Conservation (phyloP, 2,888 invertebrate species). For the Leucania comma region DNA sequence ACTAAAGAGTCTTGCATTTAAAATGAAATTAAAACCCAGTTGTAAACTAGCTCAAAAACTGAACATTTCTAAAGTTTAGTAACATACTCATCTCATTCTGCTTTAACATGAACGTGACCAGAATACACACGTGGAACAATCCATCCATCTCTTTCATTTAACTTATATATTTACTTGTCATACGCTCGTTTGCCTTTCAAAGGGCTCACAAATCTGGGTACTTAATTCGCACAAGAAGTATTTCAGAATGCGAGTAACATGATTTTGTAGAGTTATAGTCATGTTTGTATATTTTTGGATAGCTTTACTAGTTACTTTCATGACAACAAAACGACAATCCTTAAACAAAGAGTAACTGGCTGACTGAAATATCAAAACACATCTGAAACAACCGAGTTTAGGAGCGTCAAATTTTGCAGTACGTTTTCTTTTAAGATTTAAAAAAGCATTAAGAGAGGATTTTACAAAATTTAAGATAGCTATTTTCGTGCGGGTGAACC, state of each 20-base stretch:
- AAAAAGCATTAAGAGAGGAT: no score
- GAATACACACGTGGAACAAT: constrained; percentile 35
- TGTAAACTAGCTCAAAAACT: constrained; percentile 9
- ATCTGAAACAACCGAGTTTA: no score
- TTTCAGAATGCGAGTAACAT: not conserved
- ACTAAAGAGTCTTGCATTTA: not conserved
- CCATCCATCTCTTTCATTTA: constrained; percentile 33
- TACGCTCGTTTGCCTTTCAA: constrained; percentile 28
- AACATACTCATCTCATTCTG: constrained; percentile 42
- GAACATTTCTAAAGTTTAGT: constrained; percentile 37
- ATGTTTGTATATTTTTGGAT: not conserved
- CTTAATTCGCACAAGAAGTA: not conserved
- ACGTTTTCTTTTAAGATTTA: no score
- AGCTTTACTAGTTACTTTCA: not conserved
- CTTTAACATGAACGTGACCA: constrained; percentile 44
- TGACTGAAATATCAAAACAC: no score
- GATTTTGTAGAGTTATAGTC: not conserved
- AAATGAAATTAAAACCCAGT: constrained; percentile 2
- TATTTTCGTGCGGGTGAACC: no score
- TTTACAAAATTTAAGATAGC: no score
- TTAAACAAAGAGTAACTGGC: no score
- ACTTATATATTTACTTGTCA: constrained; percentile 41
- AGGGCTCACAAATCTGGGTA: constrained; percentile 15
- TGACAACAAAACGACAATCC: not conserved
- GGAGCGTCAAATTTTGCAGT: no score